Conservation (phyloP, 2,797 vertebrate genomes). For the Peromyscus melanophrys region DNA sequence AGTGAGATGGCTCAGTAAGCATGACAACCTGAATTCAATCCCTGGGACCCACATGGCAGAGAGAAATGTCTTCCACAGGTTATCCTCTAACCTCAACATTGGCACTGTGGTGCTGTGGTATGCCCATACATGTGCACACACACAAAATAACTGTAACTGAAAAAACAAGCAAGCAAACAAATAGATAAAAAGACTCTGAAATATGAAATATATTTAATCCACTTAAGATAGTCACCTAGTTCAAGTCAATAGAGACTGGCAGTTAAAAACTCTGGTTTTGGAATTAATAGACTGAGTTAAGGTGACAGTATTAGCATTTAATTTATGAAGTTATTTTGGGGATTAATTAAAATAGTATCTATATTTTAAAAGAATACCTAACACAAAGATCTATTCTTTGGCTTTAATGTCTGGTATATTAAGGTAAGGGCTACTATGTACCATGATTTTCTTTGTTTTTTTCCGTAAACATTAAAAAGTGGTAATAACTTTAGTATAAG, state of each 20-base stretch:
- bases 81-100: not conserved
- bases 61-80: not conserved
- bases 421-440: not conserved
- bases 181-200: not conserved
- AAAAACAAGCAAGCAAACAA: not conserved
- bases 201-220: conserved; percentile 63
- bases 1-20: not conserved
- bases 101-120: not conserved
- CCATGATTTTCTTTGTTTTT: conserved; percentile 49
- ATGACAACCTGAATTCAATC: not conserved
- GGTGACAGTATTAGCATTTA: conserved; percentile 51
- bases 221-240: conserved; percentile 55
- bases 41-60: not conserved
- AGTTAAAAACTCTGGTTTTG: conserved; percentile 45
- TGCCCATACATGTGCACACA: not conserved
- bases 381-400: conserved; percentile 61
- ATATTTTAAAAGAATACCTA: conserved; percentile 40
- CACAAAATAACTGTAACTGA: not conserved
- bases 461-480: conserved; percentile 54
- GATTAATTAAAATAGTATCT: conserved; percentile 33
- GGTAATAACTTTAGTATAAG: not conserved
- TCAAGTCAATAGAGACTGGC: conserved; percentile 43
- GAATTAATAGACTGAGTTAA: conserved; percentile 48
- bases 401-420: conserved; percentile 48
- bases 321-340: conserved; percentile 64